Evolutionary conservation across 1,140 invertebrate genomes (phyloP).

Genomic region (Ptiloglossa arizonensis): DNA sequence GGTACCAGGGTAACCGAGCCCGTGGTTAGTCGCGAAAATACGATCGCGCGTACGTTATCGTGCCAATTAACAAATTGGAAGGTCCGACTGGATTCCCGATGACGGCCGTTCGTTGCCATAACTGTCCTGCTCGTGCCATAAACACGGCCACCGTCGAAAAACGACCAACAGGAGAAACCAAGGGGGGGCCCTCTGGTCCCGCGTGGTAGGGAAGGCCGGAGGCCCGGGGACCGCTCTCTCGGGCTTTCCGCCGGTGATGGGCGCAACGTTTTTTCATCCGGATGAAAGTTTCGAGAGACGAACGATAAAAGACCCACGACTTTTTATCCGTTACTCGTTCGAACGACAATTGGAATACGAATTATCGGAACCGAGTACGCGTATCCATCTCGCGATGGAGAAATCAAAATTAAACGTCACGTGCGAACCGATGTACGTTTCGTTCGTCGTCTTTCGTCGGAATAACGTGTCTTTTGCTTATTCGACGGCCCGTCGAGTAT

Average conservation of each 20-base stretch:
- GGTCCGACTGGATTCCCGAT: slow-evolving; percentile 59
- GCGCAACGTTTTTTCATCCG: too few species aligned
- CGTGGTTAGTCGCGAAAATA: slow-evolving; percentile 26
- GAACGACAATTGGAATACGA: too few species aligned
- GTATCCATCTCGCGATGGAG: too few species aligned
- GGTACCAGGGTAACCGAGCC: not conserved
- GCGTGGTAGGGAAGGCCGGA: not conserved
- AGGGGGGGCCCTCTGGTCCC: not conserved
- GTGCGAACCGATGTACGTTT: too few species aligned
- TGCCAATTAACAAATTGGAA: slow-evolving; percentile 77
- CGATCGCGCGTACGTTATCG: slow-evolving; percentile 67
- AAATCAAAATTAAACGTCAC: too few species aligned
- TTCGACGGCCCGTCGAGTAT: too few species aligned
- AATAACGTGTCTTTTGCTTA: too few species aligned
- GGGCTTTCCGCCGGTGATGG: not conserved
- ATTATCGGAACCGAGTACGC: too few species aligned
- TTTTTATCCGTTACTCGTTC: too few species aligned
- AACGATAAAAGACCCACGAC: not conserved
- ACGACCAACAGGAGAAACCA: not conserved
- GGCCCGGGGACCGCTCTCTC: not conserved
- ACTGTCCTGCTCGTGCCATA: slow-evolving; percentile 70
- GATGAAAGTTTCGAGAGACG: too few species aligned
- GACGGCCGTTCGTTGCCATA: slow-evolving; percentile 72
- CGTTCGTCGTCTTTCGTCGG: too few species aligned
- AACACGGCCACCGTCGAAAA: slow-evolving; percentile 53